A percentile compares a stretch with the other conserved stretches of the same genome.
Conservation (phyloP, 2,113 vertebrate genomes). For the Anguilla japonica region DNA sequence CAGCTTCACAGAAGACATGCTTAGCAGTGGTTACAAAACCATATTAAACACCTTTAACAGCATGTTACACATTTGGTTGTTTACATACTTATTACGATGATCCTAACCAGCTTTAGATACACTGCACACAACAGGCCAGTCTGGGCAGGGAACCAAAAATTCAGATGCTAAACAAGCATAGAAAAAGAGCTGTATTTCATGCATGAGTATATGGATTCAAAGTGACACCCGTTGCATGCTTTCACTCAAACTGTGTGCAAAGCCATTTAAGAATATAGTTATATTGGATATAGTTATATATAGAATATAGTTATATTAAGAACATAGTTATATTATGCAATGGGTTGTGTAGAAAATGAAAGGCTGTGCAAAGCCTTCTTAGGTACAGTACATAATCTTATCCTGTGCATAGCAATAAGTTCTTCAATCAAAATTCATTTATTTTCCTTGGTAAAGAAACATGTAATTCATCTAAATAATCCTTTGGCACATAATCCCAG, state of each 20-base stretch:
- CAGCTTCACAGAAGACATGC: background rate
- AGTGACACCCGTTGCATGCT: background rate
- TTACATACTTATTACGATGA: constrained; percentile 1
- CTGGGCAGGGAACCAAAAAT: background rate
- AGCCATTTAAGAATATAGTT: background rate
- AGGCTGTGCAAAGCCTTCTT: background rate
- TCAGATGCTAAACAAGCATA: background rate
- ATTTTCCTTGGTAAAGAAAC: no score
- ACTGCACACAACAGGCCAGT: background rate
- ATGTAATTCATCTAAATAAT: no score
- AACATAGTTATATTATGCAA: background rate
- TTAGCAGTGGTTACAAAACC: background rate
- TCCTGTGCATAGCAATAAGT: background rate
- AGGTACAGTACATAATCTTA: background rate
- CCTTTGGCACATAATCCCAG: no score
- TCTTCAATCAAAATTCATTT: no score
- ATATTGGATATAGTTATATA: background rate
- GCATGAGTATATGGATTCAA: background rate
- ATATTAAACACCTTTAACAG: background rate
- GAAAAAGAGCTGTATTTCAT: background rate
- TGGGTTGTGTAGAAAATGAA: background rate
- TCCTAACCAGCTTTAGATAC: background rate
- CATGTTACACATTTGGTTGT: background rate
- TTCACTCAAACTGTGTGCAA: background rate
- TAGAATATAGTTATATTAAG: background rate